Conservation (phyloP, 2,888 invertebrate genomes). For the Coelopa pilipes region DNA sequence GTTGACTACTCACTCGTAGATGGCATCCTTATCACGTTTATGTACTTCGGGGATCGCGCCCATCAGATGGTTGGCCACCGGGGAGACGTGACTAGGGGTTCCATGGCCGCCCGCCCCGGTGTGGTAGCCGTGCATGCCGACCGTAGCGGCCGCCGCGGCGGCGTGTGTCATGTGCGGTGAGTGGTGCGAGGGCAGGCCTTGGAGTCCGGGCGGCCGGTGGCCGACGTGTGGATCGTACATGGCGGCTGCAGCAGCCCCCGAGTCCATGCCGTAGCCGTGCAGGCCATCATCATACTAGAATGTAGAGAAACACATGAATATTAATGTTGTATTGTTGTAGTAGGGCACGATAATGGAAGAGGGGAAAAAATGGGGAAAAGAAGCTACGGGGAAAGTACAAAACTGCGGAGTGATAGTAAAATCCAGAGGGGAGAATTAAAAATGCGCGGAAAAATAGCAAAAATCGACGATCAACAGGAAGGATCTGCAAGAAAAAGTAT, state of each 20-base stretch:
- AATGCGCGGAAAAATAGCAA: no score
- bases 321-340: no score
- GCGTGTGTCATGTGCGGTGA: conserved; percentile 83
- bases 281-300: conserved; percentile 93
- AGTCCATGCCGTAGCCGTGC: conserved; percentile 87
- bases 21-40: conserved; percentile 98
- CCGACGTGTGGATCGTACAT: conserved; percentile 83
- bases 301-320: neutral
- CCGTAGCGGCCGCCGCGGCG: conserved; percentile 71
- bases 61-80: conserved; percentile 87
- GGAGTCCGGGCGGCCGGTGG: conserved; percentile 71
- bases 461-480: no score
- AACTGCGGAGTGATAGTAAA: conserved; percentile 39
- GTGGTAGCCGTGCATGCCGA: conserved; percentile 73
- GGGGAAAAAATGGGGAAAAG: conserved; percentile 10
- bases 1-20: conserved; percentile 88
- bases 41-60: conserved; percentile 89
- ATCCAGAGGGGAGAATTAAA: no score
- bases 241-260: conserved; percentile 71
- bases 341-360: conserved; percentile 23
- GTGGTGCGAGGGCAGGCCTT: conserved; percentile 78
- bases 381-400: conserved; percentile 7
- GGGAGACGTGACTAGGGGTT: conserved; percentile 83
- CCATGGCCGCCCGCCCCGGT: conserved; percentile 67
- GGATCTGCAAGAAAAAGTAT: no score